These are phyloP conservation scores for Sebastiscus albofasciatus DNA, from an alignment of 2,797 vertebrate genomes.

Conservation along the genomic window DNA sequence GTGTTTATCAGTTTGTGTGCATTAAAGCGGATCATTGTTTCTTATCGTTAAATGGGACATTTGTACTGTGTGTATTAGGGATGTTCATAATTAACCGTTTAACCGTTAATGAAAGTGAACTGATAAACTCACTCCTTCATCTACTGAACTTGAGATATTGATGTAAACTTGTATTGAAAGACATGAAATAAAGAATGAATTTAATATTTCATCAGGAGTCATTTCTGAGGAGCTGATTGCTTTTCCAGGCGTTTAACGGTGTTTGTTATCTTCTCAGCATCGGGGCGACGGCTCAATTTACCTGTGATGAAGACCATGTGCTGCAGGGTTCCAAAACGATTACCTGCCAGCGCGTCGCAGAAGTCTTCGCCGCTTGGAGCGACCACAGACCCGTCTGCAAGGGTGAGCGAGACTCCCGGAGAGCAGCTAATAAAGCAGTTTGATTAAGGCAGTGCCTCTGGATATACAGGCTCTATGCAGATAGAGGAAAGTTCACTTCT, in stretches of 20 bases:
- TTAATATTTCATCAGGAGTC: slow-evolving; percentile 36
- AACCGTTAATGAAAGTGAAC: background rate
- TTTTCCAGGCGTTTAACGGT: slow-evolving; percentile 57
- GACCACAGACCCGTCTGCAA: slow-evolving; percentile 98
- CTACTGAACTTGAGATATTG: background rate
- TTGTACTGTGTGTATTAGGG: background rate
- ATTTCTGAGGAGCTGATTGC: slow-evolving; percentile 58
- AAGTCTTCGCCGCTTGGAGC: slow-evolving; percentile 98
- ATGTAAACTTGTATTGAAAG: background rate
- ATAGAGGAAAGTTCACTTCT: slow-evolving; percentile 73
- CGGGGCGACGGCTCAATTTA: slow-evolving; percentile 92
- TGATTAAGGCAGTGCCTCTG: slow-evolving; percentile 78
- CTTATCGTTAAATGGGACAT: background rate
- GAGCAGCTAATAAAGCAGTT: slow-evolving; percentile 76
- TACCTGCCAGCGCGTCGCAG: slow-evolving; percentile 96
- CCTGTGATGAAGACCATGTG: slow-evolving; percentile 97
- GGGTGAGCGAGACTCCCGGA: slow-evolving; percentile 84
- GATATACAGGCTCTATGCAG: slow-evolving; percentile 65
- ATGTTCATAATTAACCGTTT: too few species aligned
- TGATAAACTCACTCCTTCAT: background rate
- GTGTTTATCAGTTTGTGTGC: background rate
- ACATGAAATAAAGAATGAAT: slow-evolving; percentile 41
- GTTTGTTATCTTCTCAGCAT: slow-evolving; percentile 85
- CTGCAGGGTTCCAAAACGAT: slow-evolving; percentile 98
- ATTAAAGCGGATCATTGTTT: background rate